Evolutionary conservation across 64 coral and sea anemone genomes (phyloP).

Genomic region (Astreopora myriophthalma): DNA sequence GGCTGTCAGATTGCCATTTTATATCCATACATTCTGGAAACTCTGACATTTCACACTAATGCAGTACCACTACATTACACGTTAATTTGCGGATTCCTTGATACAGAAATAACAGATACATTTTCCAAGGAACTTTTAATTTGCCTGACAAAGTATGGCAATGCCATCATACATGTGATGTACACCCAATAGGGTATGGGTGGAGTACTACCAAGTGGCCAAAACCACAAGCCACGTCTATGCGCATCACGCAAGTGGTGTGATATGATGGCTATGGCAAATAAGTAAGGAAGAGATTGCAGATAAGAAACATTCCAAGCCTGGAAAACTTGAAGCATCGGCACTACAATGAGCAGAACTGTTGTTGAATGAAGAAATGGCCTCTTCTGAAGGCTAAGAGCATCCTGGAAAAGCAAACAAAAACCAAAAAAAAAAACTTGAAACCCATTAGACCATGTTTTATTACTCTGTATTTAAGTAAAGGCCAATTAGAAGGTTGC

Average conservation of each 20-base stretch:
- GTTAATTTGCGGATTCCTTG: not conserved
- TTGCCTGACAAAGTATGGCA: slow-evolving; percentile 57
- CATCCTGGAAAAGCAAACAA: slow-evolving; percentile 54
- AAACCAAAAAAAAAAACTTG: too few species aligned
- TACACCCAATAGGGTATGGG: slow-evolving; percentile 90
- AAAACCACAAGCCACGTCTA: slow-evolving; percentile 90
- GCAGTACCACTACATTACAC: not conserved
- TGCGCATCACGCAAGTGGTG: slow-evolving; percentile 89
- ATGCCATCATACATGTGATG: slow-evolving; percentile 32
- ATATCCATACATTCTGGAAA: too few species aligned
- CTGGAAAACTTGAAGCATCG: slow-evolving; percentile 76
- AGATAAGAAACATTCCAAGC: slow-evolving; percentile 58
- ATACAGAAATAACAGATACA: not conserved
- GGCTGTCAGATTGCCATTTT: too few species aligned
- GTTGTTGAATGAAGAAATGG: slow-evolving; percentile 88
- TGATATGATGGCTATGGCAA: slow-evolving; percentile 74
- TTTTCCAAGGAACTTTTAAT: slow-evolving; percentile 21
- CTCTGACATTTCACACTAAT: too few species aligned
- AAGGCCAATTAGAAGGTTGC: too few species aligned
- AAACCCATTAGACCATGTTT: too few species aligned
- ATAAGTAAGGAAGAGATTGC: slow-evolving; percentile 73
- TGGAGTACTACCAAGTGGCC: slow-evolving; percentile 83
- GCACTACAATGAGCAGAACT: slow-evolving; percentile 54
- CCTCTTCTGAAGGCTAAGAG: slow-evolving; percentile 42
- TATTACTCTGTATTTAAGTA: too few species aligned